A percentile compares a stretch with the other conserved stretches of the same genome.
Conservation (phyloP, 2,888 invertebrate genomes). For the Clepsis dumicolana region DNA sequence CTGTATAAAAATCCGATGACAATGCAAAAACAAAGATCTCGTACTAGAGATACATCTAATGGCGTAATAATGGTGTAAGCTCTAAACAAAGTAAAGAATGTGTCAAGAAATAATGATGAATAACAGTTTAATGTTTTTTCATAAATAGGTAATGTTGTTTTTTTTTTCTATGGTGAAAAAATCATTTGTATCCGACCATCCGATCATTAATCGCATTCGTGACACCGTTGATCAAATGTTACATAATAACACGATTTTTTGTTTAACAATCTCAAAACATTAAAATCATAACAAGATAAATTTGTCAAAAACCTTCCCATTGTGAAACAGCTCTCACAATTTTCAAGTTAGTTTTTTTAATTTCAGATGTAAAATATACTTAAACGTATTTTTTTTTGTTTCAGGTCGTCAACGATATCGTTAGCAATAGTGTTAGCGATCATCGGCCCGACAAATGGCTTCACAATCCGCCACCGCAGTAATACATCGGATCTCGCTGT, state of each 20-base stretch:
- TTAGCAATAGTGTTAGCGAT: constrained; percentile 61
- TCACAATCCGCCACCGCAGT: constrained; percentile 56
- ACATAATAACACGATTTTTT: not conserved
- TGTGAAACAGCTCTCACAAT: not conserved
- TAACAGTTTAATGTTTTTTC: no score
- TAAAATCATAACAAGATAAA: not conserved
- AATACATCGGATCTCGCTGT: constrained; percentile 54
- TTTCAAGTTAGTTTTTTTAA: no score
- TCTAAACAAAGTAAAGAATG: no score
- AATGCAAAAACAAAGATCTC: no score
- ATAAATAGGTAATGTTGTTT: no score
- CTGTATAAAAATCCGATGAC: no score
- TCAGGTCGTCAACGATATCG: constrained; percentile 70
- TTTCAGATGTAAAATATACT: no score
- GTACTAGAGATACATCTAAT: no score
- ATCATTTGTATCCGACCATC: no score
- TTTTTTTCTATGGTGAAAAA: no score
- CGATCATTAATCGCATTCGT: not conserved
- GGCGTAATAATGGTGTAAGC: no score
- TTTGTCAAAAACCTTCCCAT: not conserved
- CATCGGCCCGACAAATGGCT: constrained; percentile 60
- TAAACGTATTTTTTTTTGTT: constrained; percentile 55
- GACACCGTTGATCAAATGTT: not conserved
- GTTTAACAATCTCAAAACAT: not conserved
- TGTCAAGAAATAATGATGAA: no score